Percentiles rank a stretch among this genome's conserved stretches.
Conservation (phyloP, 2,113 vertebrate species). For the Pterophyllum scalare region DNA sequence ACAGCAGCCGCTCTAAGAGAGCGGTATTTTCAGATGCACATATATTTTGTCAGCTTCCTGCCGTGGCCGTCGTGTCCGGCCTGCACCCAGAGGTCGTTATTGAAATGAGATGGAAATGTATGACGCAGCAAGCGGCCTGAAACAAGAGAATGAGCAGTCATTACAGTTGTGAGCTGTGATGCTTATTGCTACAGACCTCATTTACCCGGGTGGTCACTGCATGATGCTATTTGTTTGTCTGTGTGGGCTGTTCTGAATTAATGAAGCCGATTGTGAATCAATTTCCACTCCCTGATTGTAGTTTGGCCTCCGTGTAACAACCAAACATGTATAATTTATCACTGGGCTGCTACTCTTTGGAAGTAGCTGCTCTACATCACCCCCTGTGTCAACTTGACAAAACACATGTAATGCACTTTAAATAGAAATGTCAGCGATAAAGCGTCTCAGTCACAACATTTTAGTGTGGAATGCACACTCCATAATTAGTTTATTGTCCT, state of each 20-base stretch:
- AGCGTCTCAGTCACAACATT: slow-evolving; percentile 28
- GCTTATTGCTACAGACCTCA: slow-evolving; percentile 15
- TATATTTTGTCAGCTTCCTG: slow-evolving; percentile 26
- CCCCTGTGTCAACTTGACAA: background rate
- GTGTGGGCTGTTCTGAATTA: slow-evolving; percentile 25
- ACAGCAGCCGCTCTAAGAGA: background rate
- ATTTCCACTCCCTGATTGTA: slow-evolving; percentile 30
- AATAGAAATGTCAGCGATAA: slow-evolving; percentile 17
- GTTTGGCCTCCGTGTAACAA: slow-evolving; percentile 36
- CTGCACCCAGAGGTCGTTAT: slow-evolving; percentile 36
- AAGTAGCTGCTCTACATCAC: slow-evolving; percentile 14
- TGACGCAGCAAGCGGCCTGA: slow-evolving; percentile 1
- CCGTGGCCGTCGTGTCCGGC: slow-evolving; percentile 6
- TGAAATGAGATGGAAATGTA: slow-evolving; percentile 57
- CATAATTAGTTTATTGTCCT: slow-evolving; percentile 42
- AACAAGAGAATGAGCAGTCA: slow-evolving; percentile 13
- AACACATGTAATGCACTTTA: background rate
- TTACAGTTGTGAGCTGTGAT: background rate
- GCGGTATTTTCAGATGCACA: background rate
- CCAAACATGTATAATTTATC: slow-evolving; percentile 41
- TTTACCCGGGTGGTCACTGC: slow-evolving; percentile 12
- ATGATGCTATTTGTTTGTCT: slow-evolving; percentile 27
- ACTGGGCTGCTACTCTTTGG: background rate
- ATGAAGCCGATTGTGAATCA: slow-evolving; percentile 38
- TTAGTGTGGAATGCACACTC: slow-evolving; percentile 23